Evolutionary conservation across 2,888 invertebrate genomes (phyloP).

Genomic region (Meandrusa payeni): DNA sequence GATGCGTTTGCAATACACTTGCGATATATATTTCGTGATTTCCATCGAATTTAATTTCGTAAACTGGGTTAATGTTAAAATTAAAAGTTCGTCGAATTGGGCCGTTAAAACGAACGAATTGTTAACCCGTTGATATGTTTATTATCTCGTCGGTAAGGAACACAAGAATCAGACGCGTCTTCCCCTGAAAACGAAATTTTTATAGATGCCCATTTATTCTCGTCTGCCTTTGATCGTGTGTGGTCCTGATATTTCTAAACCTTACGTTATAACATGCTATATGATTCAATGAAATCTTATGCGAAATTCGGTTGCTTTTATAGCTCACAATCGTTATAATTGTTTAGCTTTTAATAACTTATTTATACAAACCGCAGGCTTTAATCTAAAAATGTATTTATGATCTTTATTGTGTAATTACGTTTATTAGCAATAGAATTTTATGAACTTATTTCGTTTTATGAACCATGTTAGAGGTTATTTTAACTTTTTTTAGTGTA

Average conservation of each 20-base stretch:
- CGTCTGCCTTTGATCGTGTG: conserved; percentile 65
- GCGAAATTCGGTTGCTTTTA: conserved; percentile 22
- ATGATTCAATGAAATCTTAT: conserved; percentile 16
- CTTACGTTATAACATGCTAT: conserved; percentile 36
- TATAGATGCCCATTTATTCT: conserved; percentile 54
- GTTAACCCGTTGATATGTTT: conserved; percentile 67
- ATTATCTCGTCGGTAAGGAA: conserved; percentile 61
- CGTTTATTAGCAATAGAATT: neutral
- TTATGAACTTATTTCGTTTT: too few species aligned
- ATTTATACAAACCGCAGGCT: conserved; percentile 7
- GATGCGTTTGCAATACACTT: conserved; percentile 5
- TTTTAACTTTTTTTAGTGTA: too few species aligned
- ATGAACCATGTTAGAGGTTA: too few species aligned
- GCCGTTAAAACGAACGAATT: conserved; percentile 51
- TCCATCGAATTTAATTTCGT: conserved; percentile 25
- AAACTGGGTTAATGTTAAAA: conserved; percentile 36
- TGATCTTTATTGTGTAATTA: neutral
- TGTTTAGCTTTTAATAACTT: conserved; percentile 16
- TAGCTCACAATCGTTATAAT: conserved; percentile 10
- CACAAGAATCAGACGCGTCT: conserved; percentile 56
- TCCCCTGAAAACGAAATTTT: conserved; percentile 65
- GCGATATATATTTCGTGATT: conserved; percentile 18
- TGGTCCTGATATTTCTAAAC: conserved; percentile 50
- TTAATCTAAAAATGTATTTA: conserved; percentile 1
- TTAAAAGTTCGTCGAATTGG: conserved; percentile 53